These are phyloP conservation scores for Chydorus sphaericus DNA, from an alignment of 2,888 invertebrate species.

Conservation along the genomic window DNA sequence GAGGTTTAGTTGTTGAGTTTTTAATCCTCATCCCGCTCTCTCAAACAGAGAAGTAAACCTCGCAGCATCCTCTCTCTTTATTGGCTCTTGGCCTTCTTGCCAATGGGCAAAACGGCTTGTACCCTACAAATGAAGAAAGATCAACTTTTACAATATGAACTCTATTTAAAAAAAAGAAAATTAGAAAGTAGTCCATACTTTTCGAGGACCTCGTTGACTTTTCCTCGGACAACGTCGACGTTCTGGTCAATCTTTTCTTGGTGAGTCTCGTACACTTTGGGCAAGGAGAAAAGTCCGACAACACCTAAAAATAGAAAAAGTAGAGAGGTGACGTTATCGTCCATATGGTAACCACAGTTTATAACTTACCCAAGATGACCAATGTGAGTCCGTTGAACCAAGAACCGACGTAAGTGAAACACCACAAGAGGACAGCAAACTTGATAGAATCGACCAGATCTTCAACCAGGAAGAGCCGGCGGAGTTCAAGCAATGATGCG, in stretches of 20 bases:
- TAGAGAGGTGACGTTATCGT: not conserved
- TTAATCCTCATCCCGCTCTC: too few relatives aligned
- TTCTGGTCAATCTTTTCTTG: conserved; percentile 85
- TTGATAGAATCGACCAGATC: conserved; percentile 90
- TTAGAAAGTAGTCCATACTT: conserved; percentile 49
- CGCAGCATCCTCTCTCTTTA: conserved; percentile 31
- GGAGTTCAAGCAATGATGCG: conserved; percentile 62
- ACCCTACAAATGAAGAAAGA: conserved; percentile 43
- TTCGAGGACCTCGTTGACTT: conserved; percentile 72
- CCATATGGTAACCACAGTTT: not conserved
- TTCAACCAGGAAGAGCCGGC: conserved; percentile 83
- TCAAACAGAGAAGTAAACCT: not conserved
- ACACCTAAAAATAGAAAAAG: conserved; percentile 48
- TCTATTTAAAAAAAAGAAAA: conserved; percentile 3
- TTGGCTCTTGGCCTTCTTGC: conserved; percentile 79
- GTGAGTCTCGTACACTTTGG: conserved; percentile 91
- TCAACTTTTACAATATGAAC: conserved; percentile 10
- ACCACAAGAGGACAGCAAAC: conserved; percentile 90
- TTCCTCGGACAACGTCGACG: conserved; percentile 69
- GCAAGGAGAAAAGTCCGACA: conserved; percentile 83
- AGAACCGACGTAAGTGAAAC: conserved; percentile 90
- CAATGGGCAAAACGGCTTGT: conserved; percentile 74
- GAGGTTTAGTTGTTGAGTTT: too few relatives aligned
- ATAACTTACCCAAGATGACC: conserved; percentile 69
- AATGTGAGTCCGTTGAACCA: conserved; percentile 99